A percentile compares a stretch with the other conserved stretches of the same genome.
These are phyloP conservation scores for Saccostrea glomerata DNA, from an alignment of 1,140 invertebrate species.

Conservation along the genomic window DNA sequence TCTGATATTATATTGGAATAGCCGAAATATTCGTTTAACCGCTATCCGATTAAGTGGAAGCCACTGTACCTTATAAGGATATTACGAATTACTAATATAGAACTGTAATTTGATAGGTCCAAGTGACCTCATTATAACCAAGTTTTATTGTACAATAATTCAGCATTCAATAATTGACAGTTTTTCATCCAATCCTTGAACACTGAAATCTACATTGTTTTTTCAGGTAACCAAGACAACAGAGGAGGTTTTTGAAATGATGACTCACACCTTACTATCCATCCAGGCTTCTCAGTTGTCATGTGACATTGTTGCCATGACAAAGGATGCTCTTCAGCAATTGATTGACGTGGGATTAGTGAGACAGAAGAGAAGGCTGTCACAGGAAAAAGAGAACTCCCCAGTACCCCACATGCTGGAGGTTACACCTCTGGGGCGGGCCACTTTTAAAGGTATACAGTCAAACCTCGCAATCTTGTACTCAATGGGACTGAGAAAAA, in stretches of 20 bases:
- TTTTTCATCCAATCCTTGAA: too few relatives aligned
- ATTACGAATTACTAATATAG: too few relatives aligned
- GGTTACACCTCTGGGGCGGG: constrained; percentile 83
- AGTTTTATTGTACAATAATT: too few relatives aligned
- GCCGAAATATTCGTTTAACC: too few relatives aligned
- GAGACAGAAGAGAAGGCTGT: constrained; percentile 59
- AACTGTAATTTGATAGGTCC: too few relatives aligned
- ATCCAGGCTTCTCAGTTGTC: constrained; percentile 32
- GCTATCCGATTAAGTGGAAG: too few relatives aligned
- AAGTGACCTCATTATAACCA: too few relatives aligned
- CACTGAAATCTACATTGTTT: background rate
- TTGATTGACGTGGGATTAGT: constrained; percentile 74
- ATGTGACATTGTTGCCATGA: constrained; percentile 80
- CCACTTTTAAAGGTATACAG: constrained; percentile 90
- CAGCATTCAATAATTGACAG: too few relatives aligned
- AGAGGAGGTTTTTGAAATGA: constrained; percentile 77
- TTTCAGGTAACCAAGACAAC: constrained; percentile 67
- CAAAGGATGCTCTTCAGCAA: constrained; percentile 76
- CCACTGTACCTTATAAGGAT: too few relatives aligned
- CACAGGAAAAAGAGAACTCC: constrained; percentile 51
- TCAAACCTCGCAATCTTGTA: too few relatives aligned
- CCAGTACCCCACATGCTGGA: constrained; percentile 51
- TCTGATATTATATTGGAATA: too few relatives aligned
- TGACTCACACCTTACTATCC: constrained; percentile 82
- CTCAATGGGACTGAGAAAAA: too few relatives aligned